These are phyloP conservation scores for Fragum whitleyi DNA, from an alignment of 2,888 invertebrate genomes.

Conservation along the genomic window DNA sequence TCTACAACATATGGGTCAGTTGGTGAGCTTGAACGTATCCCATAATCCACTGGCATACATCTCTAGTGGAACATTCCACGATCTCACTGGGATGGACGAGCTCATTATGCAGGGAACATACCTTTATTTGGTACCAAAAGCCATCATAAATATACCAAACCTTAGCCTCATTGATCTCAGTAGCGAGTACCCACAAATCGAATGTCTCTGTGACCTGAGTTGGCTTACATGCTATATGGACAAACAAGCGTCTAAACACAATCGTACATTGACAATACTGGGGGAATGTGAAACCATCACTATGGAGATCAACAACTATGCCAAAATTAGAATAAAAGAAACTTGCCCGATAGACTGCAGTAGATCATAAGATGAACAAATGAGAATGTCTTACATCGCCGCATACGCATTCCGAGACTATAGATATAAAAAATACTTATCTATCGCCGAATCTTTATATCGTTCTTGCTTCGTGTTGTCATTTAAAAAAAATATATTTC, in stretches of 20 bases:
- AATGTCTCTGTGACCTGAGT: slow-evolving; percentile 62
- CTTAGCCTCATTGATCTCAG: slow-evolving; percentile 38
- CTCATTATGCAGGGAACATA: slow-evolving; percentile 49
- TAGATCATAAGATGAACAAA: neutral
- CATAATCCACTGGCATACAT: slow-evolving; percentile 63
- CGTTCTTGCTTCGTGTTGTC: too few species aligned
- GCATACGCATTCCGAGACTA: too few species aligned
- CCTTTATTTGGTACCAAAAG: slow-evolving; percentile 59
- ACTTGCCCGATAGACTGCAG: slow-evolving; percentile 28
- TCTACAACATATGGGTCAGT: slow-evolving; percentile 41
- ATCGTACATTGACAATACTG: slow-evolving; percentile 42
- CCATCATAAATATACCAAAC: slow-evolving; percentile 49
- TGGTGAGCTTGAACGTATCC: slow-evolving; percentile 48
- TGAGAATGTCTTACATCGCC: too few species aligned
- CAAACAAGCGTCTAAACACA: neutral
- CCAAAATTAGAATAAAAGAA: neutral
- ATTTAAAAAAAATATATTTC: too few species aligned
- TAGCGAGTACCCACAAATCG: slow-evolving; percentile 30
- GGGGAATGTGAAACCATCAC: slow-evolving; percentile 56
- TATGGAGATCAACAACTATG: slow-evolving; percentile 36
- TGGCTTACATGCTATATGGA: slow-evolving; percentile 60
- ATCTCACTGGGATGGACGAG: slow-evolving; percentile 34
- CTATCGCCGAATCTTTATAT: too few species aligned
- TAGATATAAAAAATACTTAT: too few species aligned
- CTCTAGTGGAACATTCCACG: slow-evolving; percentile 62